Evolutionary conservation across 2,113 vertebrate genomes (phyloP).

Genomic region (Strix aluco): DNA sequence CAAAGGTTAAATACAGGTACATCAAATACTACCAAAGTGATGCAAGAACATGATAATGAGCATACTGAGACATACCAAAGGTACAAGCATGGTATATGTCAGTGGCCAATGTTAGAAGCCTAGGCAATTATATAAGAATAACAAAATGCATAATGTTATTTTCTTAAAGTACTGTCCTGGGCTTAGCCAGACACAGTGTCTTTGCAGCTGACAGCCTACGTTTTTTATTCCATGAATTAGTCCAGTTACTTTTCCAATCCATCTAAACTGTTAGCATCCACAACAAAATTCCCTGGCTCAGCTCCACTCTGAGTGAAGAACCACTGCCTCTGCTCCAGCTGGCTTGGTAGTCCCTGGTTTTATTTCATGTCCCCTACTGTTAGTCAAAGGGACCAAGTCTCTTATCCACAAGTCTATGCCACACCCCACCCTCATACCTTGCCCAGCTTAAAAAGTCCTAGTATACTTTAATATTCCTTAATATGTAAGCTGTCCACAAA

Average conservation of each 20-base stretch:
- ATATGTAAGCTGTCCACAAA: neutral
- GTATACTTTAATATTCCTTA: neutral
- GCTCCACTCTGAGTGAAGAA: neutral
- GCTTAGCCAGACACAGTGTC: neutral
- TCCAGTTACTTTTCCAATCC: neutral
- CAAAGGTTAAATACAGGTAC: neutral
- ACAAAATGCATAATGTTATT: neutral
- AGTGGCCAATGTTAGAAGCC: neutral
- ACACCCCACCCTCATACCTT: neutral
- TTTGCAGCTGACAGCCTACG: neutral
- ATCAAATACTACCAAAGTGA: neutral
- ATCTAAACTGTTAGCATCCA: neutral
- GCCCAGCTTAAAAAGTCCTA: neutral
- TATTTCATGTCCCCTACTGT: neutral
- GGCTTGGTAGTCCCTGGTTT: neutral
- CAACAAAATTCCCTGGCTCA: neutral
- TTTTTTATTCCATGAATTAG: neutral
- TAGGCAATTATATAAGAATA: neutral
- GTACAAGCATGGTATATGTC: neutral
- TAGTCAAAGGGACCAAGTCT: neutral
- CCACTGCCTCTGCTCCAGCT: fast-evolving
- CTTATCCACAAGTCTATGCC: neutral
- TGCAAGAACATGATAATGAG: neutral
- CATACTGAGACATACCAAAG: neutral
- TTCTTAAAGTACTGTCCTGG: neutral